A percentile compares a stretch with the other conserved stretches of the same genome.
Conservation (phyloP, 1,140 invertebrate species). For the Maconellicoccus hirsutus region DNA sequence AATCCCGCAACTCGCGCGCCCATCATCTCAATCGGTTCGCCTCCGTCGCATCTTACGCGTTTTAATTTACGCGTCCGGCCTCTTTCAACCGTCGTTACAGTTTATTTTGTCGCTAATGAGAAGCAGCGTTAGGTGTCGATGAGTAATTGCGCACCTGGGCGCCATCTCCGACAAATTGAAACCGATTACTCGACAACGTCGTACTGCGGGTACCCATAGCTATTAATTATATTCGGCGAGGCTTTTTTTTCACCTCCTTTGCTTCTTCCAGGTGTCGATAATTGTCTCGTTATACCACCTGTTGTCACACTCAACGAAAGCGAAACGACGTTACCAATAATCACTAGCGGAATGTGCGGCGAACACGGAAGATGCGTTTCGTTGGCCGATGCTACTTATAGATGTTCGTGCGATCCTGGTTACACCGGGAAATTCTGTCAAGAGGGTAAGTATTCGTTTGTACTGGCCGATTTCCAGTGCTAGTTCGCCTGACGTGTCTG, state of each 20-base stretch:
- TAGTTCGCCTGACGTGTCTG: too few relatives aligned
- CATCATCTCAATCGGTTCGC: not conserved
- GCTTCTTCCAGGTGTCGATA: not conserved
- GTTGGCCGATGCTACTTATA: slow-evolving; percentile 46
- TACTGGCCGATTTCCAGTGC: too few relatives aligned
- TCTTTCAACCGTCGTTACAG: not conserved
- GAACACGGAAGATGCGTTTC: slow-evolving; percentile 65
- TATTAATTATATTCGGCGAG: not conserved
- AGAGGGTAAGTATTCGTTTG: slow-evolving; percentile 44
- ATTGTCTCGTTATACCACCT: not conserved
- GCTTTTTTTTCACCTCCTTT: not conserved
- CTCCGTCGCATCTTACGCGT: not conserved
- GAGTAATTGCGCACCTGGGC: not conserved
- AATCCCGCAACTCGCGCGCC: too few relatives aligned
- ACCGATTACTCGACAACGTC: not conserved
- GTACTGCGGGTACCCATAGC: not conserved
- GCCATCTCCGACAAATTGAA: too few relatives aligned
- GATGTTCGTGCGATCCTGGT: slow-evolving; percentile 62
- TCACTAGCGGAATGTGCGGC: slow-evolving; percentile 43
- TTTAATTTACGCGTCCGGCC: not conserved
- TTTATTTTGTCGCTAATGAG: not conserved
- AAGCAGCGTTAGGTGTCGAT: not conserved
- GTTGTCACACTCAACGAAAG: not conserved
- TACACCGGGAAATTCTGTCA: slow-evolving; percentile 63
- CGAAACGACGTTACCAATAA: not conserved